Percentiles rank a stretch among this genome's conserved stretches.
Conservation (phyloP, 2,888 invertebrate species). For the Cosmopolites sordidus region DNA sequence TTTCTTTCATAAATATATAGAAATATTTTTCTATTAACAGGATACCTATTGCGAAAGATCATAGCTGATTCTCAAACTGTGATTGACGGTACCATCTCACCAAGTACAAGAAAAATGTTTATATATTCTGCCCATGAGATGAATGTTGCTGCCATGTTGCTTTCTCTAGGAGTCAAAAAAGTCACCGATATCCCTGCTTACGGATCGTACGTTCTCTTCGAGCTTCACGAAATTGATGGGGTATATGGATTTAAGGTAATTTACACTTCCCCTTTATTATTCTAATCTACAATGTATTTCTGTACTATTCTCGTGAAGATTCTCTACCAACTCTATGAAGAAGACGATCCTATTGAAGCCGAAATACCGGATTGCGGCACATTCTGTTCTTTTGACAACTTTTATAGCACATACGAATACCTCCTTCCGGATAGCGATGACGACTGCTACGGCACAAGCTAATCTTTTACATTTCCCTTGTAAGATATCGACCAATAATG, state of each 20-base stretch:
- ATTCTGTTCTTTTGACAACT: conserved; percentile 20
- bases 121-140: conserved; percentile 31
- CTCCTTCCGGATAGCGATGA: conserved; percentile 9
- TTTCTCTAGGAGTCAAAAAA: conserved; percentile 21
- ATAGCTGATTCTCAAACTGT: conserved; percentile 19
- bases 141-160: conserved; percentile 24
- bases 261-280: neutral
- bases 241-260: conserved; percentile 29
- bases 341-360: conserved; percentile 11
- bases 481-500: too few relatives aligned
- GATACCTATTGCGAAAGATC: conserved; percentile 25
- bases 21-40: neutral
- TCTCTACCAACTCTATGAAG: conserved; percentile 29
- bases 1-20: too few relatives aligned
- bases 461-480: too few relatives aligned
- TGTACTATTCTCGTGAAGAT: conserved; percentile 29
- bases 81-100: conserved; percentile 19
- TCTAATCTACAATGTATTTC: conserved; percentile 1
- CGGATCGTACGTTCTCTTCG: conserved; percentile 26
- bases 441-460: too few relatives aligned
- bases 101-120: conserved; percentile 26
- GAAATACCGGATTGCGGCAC: conserved; percentile 15
- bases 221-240: conserved; percentile 28
- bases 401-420: conserved; percentile 8
- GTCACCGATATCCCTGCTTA: conserved; percentile 23